Evolutionary conservation across 2,797 vertebrate species (phyloP).

Genomic region (Meriones psammophilus): DNA sequence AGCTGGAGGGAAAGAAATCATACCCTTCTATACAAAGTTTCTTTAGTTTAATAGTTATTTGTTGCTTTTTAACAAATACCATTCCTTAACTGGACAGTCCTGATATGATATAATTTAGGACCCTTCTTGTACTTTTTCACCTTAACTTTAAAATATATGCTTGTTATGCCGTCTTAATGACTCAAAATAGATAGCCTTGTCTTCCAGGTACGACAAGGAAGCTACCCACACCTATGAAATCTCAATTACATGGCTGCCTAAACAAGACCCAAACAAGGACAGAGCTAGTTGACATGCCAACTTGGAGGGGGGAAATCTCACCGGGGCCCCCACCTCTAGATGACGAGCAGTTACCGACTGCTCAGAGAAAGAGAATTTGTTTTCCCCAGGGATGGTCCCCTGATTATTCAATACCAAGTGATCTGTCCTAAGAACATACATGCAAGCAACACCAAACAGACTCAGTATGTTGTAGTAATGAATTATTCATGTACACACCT

Average conservation of each 20-base stretch:
- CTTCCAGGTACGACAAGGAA: not conserved
- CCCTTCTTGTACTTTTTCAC: not conserved
- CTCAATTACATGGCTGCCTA: not conserved
- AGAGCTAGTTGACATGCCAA: not conserved
- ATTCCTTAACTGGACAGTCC: conserved; percentile 29
- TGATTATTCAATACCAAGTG: not conserved
- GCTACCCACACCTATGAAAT: no score
- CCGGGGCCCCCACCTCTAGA: not conserved
- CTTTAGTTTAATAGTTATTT: conserved; percentile 29
- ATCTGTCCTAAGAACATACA: no score
- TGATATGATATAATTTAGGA: conserved; percentile 2
- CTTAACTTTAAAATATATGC: not conserved
- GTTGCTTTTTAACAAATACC: conserved; percentile 20
- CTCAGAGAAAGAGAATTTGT: not conserved
- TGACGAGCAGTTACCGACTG: not conserved
- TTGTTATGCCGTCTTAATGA: not conserved
- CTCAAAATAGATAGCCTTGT: conserved; percentile 38
- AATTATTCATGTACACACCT: not conserved
- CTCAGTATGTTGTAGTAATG: no score
- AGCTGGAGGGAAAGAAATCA: conserved; percentile 31
- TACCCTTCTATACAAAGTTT: conserved; percentile 8
- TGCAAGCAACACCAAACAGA: no score
- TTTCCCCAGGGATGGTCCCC: not conserved
- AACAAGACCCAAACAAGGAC: not conserved
- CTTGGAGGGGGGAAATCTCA: no score